Conservation (phyloP, 1,140 invertebrate genomes). For the Wiebesia pumilae region DNA sequence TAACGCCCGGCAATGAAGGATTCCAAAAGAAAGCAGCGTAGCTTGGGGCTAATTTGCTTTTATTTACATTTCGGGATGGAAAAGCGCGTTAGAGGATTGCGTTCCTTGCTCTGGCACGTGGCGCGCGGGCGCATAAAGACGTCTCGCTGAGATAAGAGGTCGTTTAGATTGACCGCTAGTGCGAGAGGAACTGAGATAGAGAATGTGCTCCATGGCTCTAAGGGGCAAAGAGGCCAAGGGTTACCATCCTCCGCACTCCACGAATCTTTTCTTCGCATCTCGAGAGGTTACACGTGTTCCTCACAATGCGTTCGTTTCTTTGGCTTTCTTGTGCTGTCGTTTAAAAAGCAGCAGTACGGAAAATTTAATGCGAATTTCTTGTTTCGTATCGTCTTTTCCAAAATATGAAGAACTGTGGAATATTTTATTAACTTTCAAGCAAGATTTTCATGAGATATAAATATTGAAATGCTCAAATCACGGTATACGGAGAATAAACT, state of each 20-base stretch:
- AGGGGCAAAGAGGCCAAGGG: conserved; percentile 69
- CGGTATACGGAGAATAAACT: no score
- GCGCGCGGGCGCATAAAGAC: conserved; percentile 5
- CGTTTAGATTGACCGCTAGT: conserved; percentile 73
- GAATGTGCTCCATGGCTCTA: conserved; percentile 66
- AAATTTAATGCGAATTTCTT: neutral
- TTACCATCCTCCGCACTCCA: conserved; percentile 65
- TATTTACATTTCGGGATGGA: conserved; percentile 61
- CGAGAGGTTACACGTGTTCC: conserved; percentile 48
- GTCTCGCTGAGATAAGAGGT: conserved; percentile 66
- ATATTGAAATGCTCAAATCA: no score
- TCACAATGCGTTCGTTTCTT: neutral
- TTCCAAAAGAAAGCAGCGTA: neutral
- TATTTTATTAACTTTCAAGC: neutral
- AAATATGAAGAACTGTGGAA: neutral
- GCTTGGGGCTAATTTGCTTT: conserved; percentile 47
- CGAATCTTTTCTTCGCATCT: conserved; percentile 67
- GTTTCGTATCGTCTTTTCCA: neutral
- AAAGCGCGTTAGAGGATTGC: conserved; percentile 32
- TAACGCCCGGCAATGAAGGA: neutral
- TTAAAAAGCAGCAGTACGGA: neutral
- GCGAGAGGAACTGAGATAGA: neutral
- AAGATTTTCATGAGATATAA: neutral
- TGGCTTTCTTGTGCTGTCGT: neutral
- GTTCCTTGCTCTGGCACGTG: neutral